A percentile compares a stretch with the other conserved stretches of the same genome.
Conservation (phyloP, 2,797 vertebrate species). For the Bradypodion pumilum region DNA sequence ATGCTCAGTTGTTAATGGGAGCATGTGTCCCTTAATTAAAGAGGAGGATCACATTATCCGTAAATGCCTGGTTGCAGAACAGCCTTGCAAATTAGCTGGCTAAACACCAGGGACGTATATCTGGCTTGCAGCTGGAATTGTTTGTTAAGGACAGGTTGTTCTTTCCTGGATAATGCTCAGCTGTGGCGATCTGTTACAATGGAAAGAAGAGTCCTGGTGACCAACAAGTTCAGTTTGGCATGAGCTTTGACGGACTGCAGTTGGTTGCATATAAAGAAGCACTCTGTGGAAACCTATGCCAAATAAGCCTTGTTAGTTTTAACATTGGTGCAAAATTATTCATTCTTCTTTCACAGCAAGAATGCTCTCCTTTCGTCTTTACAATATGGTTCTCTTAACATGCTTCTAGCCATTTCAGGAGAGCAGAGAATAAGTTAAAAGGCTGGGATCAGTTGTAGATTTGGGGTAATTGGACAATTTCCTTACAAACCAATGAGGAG, state of each 20-base stretch:
- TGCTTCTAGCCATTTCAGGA: neutral
- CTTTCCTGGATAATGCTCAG: neutral
- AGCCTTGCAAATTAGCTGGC: conserved; percentile 54
- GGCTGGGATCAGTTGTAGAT: no score
- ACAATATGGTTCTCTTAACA: neutral
- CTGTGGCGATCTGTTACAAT: no score
- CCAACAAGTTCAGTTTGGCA: no score
- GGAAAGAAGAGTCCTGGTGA: no score
- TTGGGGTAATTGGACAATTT: neutral
- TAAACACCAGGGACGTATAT: conserved; percentile 40
- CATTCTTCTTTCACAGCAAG: no score
- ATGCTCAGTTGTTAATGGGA: conserved; percentile 37
- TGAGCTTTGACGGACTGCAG: no score
- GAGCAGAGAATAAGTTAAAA: neutral
- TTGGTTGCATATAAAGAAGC: no score
- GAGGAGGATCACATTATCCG: conserved; percentile 60
- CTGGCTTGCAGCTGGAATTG: neutral
- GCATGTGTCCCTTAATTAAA: conserved; percentile 62
- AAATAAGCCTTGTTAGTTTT: no score
- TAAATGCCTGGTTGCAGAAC: conserved; percentile 51
- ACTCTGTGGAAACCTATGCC: no score
- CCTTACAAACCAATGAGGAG: neutral
- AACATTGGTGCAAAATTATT: no score
- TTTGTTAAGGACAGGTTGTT: neutral
- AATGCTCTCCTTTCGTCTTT: neutral